Percentiles rank a stretch among this genome's conserved stretches.
These are phyloP conservation scores for Synergus umbraculus DNA, from an alignment of 2,888 invertebrate species.

Conservation along the genomic window DNA sequence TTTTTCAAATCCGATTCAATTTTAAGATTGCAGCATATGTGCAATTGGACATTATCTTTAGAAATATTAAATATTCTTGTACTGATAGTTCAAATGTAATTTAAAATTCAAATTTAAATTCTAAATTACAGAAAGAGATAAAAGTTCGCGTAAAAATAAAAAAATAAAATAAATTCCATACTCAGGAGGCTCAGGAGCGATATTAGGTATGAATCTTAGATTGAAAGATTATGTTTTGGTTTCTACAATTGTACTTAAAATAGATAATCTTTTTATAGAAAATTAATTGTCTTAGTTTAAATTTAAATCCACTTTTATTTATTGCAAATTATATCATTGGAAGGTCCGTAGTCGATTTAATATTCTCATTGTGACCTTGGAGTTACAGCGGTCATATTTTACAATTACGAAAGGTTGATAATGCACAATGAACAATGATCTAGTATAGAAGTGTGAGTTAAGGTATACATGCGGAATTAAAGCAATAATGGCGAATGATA, in stretches of 20 bases:
- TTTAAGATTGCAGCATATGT: too few relatives aligned
- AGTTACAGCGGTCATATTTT: slow-evolving; percentile 20
- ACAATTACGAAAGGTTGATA: slow-evolving; percentile 38
- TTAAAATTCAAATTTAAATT: too few relatives aligned
- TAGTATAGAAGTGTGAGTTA: slow-evolving; percentile 26
- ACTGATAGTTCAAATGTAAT: too few relatives aligned
- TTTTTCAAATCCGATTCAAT: neutral
- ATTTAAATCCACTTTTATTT: neutral
- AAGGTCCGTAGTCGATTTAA: neutral
- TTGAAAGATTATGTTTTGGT: neutral
- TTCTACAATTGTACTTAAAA: neutral
- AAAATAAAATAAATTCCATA: neutral
- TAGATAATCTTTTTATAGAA: neutral
- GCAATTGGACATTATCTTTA: too few relatives aligned
- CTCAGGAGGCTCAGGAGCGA: neutral
- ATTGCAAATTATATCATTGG: neutral
- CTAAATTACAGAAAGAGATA: neutral
- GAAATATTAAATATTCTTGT: too few relatives aligned
- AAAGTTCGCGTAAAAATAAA: neutral
- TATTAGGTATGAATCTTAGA: neutral
- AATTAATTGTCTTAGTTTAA: neutral
- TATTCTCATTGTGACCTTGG: neutral
- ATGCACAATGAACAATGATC: slow-evolving; percentile 31
- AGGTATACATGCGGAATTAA: slow-evolving; percentile 32
- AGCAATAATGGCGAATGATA: slow-evolving; percentile 1